phyloP scores from a whole-genome alignment of 2,888 invertebrate species.

The Fabriciana adippe region DNA sequence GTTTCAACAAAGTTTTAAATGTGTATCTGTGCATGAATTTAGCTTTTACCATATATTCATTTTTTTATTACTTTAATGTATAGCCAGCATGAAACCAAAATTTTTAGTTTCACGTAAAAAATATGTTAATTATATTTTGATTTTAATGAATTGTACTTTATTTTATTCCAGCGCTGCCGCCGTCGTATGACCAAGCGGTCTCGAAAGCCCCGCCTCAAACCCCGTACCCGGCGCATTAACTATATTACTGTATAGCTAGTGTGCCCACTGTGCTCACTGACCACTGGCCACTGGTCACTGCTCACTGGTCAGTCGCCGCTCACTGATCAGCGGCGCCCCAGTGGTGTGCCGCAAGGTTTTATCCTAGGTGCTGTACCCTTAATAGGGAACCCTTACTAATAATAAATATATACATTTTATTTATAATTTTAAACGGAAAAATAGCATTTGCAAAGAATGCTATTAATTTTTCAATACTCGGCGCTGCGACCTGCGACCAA shows the following conservation, averaged over 20 bases:
- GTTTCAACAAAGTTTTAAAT: too few species aligned
- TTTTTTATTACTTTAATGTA: too few species aligned
- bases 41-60: too few species aligned
- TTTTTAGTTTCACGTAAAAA: too few species aligned
- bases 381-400: not conserved
- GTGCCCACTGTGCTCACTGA: not conserved
- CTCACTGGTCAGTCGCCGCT: not conserved
- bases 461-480: not conserved
- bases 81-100: too few species aligned
- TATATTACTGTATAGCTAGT: not conserved
- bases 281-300: not conserved
- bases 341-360: not conserved
- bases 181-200: slow-evolving; percentile 65
- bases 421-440: not conserved
- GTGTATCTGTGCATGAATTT: too few species aligned
- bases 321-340: not conserved
- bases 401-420: slow-evolving; percentile 8
- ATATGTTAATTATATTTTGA: not conserved
- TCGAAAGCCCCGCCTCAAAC: slow-evolving; percentile 47
- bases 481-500: not conserved
- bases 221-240: slow-evolving; percentile 53
- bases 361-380: slow-evolving; percentile 5
- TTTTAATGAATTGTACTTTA: not conserved
- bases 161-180: slow-evolving; percentile 58
- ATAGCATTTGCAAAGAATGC: not conserved